phyloP scores from a whole-genome alignment of 2,113 vertebrate genomes.

The Burhinus oedicnemus region DNA sequence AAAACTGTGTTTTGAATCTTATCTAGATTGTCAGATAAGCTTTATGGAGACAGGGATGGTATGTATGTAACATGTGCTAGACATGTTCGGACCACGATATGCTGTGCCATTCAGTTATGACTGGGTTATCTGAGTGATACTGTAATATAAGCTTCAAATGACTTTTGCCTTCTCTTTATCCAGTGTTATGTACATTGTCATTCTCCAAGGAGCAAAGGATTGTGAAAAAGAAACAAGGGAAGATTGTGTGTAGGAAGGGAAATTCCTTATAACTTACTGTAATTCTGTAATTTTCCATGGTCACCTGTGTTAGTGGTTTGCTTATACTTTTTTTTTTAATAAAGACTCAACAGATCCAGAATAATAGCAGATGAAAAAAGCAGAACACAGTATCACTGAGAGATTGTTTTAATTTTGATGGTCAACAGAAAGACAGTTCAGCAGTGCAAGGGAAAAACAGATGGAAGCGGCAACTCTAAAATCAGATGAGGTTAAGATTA shows the following conservation, averaged over 20 bases:
- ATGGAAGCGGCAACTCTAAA: neutral
- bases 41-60: neutral
- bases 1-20: neutral
- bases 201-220: neutral
- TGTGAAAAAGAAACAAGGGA: neutral
- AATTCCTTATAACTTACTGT: neutral
- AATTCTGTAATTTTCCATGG: neutral
- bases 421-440: neutral
- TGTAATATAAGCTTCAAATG: neutral
- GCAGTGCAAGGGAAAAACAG: neutral
- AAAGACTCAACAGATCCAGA: neutral
- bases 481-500: neutral
- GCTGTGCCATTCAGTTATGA: neutral
- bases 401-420: neutral
- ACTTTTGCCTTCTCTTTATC: neutral
- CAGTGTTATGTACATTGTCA: neutral
- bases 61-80: neutral
- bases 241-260: neutral
- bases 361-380: neutral
- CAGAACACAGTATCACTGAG: neutral
- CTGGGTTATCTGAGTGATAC: neutral
- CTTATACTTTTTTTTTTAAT: neutral
- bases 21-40: neutral
- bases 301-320: neutral
- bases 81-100: neutral